Percentiles rank a stretch among this genome's conserved stretches.
phyloP scores from a whole-genome alignment of 1,140 invertebrate genomes.

The Drosophila parvula region DNA sequence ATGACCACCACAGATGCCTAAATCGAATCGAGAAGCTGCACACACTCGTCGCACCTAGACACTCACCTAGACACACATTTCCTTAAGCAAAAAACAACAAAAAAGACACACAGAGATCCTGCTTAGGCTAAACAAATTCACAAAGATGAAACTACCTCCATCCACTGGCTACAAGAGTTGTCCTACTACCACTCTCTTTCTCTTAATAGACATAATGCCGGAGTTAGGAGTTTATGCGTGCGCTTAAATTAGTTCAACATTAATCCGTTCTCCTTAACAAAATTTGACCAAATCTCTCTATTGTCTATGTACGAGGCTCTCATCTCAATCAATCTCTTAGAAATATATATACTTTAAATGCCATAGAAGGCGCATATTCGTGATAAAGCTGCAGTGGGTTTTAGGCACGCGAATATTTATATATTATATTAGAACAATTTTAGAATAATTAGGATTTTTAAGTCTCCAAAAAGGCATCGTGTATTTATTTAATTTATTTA shows the following conservation, averaged over 20 bases:
- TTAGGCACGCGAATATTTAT: neutral
- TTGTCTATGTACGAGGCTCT: conserved; percentile 2
- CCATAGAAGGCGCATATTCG: conserved; percentile 7
- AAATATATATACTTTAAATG: conserved; percentile 8
- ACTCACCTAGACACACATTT: conserved; percentile 34
- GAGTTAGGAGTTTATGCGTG: conserved; percentile 18
- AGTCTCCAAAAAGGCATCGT: conserved; percentile 3
- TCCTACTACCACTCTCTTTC: conserved; percentile 4
- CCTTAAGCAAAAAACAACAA: conserved; percentile 39
- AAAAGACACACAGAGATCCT: conserved; percentile 47
- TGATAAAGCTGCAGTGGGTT: conserved; percentile 8
- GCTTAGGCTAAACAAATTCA: conserved; percentile 33
- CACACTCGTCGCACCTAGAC: neutral
- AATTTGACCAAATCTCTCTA: neutral
- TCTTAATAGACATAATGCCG: neutral
- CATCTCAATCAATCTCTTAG: conserved; percentile 5
- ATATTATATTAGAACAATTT: conserved; percentile 1
- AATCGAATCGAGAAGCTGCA: neutral
- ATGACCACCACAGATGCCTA: conserved; percentile 38
- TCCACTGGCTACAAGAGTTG: conserved; percentile 21
- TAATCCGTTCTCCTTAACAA: no score
- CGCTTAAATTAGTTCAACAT: neutral
- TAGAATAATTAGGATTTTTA: conserved; percentile 13
- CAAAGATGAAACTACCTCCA: conserved; percentile 31
- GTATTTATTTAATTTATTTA: conserved; percentile 21